Base-by-base conservation (phyloP, 1,140 invertebrate species). In the Leptoteleia sp. region DNA sequence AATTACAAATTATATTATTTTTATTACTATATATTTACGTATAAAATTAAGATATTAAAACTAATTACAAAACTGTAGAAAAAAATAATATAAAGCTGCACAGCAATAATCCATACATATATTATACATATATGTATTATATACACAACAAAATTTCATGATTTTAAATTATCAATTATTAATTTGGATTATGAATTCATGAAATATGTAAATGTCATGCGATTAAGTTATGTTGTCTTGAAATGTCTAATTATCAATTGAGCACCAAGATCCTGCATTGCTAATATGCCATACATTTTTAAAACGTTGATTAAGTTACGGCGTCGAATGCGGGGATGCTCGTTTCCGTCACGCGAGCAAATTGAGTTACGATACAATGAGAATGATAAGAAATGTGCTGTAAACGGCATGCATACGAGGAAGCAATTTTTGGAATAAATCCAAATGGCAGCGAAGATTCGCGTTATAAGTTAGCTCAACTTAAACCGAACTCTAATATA, bases 381-480 rank as follows among this genome's bases (percentile, higher is more conserved):
- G 57, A 73, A 31, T 73, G 38, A 57, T 73, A 57, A 73, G 52
- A 64, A 73, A 31, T 73, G 43, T 64, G 48, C 22, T 57, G 57
- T 54, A 57, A 61, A 40, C 25, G 70, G 22, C 37, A 40, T 54
- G 35, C 50, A 73, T 54, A 57, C 57, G 47, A 62, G 48, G 31
- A 52, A 62, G 48, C 48, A 48, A 64, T 65, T 43, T 73, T 65
- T 73, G 48, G 59, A 65, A 50, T 55, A 73, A 64, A 48, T 73
- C 59, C 59, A 73, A 73, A 73, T 64, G 48, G 40, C 31, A 17
- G 25, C 38, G 16, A 29, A 64, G 50, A 64, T 57, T 15, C 33
- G 35, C 40, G 6, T 40, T 55, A 57, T 57, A 64, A 48, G 35
- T 73, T 37, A 55, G 42, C 43, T 55, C 40, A 40, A 57, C 59